phyloP scores from a whole-genome alignment of 2,797 vertebrate species.

The Podarcis lilfordi region DNA sequence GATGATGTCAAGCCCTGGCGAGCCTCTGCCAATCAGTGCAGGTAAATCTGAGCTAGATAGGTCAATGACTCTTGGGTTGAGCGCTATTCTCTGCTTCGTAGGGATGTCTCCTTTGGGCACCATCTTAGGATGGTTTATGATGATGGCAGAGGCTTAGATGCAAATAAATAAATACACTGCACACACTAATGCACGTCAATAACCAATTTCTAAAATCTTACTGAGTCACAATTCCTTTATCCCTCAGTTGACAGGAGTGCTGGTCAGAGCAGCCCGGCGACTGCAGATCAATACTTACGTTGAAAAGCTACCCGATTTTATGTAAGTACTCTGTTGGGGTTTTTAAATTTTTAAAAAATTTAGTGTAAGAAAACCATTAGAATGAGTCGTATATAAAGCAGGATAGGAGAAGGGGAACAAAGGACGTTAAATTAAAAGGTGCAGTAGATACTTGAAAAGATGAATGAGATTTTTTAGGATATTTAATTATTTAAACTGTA shows the following conservation, averaged over 20 bases:
- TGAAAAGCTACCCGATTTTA: conserved; percentile 81
- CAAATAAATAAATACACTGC: no score
- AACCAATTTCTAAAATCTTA: background rate
- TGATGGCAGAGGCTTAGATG: no score
- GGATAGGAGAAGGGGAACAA: background rate
- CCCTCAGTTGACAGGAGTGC: conserved; percentile 88
- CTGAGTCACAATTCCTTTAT: conserved; percentile 14
- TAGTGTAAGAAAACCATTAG: background rate
- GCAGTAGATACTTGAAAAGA: background rate
- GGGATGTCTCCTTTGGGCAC: no score
- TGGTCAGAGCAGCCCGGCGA: conserved; percentile 89
- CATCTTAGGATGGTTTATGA: no score
- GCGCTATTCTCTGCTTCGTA: no score
- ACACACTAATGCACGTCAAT: background rate
- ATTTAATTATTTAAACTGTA: background rate
- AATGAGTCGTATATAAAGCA: background rate
- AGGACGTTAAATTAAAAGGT: background rate
- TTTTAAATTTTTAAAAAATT: background rate
- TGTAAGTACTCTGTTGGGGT: conserved; percentile 77
- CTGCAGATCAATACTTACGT: conserved; percentile 90
- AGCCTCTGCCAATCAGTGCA: no score
- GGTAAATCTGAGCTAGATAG: no score
- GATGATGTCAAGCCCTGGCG: no score
- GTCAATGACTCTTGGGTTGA: no score
- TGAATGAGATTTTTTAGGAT: background rate